A percentile compares a stretch with the other conserved stretches of the same genome.
Conservation (phyloP, 2,797 vertebrate genomes). For the Enteromius afrohamiltoni region DNA sequence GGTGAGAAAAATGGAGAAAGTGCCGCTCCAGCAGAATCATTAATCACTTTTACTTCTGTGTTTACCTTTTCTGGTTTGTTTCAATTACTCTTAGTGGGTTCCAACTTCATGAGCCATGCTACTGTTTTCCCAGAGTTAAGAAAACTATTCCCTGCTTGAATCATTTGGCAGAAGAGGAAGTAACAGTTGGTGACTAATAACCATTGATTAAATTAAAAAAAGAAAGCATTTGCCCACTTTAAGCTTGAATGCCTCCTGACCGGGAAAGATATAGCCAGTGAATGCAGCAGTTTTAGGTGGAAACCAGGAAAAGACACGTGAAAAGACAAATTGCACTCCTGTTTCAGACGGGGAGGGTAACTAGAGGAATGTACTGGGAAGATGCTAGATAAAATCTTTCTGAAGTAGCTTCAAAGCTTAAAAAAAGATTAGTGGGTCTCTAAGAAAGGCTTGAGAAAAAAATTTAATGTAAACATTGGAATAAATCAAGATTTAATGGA, state of each 20-base stretch:
- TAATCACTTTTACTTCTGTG: conserved; percentile 54
- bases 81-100: conserved; percentile 54
- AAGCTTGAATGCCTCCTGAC: conserved; percentile 10
- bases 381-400: conserved; percentile 25
- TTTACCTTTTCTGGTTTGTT: conserved; percentile 53
- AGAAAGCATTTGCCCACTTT: conserved; percentile 4
- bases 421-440: not conserved
- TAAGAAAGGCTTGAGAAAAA: conserved; percentile 8
- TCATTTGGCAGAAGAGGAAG: conserved; percentile 19
- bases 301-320: conserved; percentile 19
- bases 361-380: conserved; percentile 21
- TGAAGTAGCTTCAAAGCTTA: conserved; percentile 2
- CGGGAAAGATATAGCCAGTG: not conserved
- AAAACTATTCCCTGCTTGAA: conserved; percentile 29
- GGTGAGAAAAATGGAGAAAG: conserved; percentile 48
- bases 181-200: conserved; percentile 44
- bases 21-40: conserved; percentile 21
- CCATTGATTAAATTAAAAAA: conserved; percentile 28
- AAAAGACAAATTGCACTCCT: conserved; percentile 12
- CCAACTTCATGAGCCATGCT: conserved; percentile 50
- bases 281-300: not conserved
- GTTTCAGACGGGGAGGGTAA: conserved; percentile 7
- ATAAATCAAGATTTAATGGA: conserved; percentile 6
- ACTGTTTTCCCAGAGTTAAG: conserved; percentile 44
- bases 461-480: not conserved